phyloP scores from a whole-genome alignment of 2,113 vertebrate species.

The Melanerpes aurifrons region DNA sequence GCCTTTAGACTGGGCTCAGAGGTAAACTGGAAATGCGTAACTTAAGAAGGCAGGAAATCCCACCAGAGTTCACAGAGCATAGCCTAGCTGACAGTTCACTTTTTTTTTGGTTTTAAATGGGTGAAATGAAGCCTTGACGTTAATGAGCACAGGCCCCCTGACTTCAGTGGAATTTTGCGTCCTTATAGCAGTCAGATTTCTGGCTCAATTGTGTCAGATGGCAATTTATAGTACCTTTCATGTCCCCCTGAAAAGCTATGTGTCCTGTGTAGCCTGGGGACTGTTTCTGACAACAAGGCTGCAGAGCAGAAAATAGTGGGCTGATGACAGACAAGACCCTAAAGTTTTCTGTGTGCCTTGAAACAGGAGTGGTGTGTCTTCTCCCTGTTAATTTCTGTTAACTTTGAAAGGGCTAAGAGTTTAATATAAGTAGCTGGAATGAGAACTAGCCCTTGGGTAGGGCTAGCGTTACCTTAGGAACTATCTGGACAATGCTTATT shows the following conservation, averaged over 20 bases:
- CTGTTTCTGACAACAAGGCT: slow-evolving; percentile 30
- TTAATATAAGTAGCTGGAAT: neutral
- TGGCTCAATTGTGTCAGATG: slow-evolving; percentile 18
- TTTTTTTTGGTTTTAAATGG: slow-evolving; percentile 25
- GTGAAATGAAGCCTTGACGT: slow-evolving; percentile 54
- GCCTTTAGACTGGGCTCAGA: neutral
- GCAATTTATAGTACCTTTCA: slow-evolving; percentile 50
- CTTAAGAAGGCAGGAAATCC: slow-evolving; percentile 61
- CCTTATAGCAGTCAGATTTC: slow-evolving; percentile 29
- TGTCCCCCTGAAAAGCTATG: slow-evolving; percentile 24
- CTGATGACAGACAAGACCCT: slow-evolving; percentile 40
- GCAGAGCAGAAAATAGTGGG: slow-evolving; percentile 33
- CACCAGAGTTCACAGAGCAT: slow-evolving; percentile 24
- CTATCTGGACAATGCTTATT: neutral
- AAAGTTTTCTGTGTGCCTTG: slow-evolving; percentile 36
- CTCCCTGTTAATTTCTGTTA: slow-evolving; percentile 21
- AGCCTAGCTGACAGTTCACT: slow-evolving; percentile 50
- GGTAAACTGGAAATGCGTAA: slow-evolving; percentile 21
- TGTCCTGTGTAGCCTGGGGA: slow-evolving; percentile 18
- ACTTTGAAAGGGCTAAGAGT: slow-evolving; percentile 5
- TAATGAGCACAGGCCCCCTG: slow-evolving; percentile 38
- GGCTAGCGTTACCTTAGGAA: neutral
- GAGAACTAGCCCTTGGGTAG: neutral
- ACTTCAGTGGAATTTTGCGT: slow-evolving; percentile 49
- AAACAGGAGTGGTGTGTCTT: slow-evolving; percentile 34